Evolutionary conservation across 2,888 invertebrate species (phyloP).

Genomic region (Odontomyia ornata): DNA sequence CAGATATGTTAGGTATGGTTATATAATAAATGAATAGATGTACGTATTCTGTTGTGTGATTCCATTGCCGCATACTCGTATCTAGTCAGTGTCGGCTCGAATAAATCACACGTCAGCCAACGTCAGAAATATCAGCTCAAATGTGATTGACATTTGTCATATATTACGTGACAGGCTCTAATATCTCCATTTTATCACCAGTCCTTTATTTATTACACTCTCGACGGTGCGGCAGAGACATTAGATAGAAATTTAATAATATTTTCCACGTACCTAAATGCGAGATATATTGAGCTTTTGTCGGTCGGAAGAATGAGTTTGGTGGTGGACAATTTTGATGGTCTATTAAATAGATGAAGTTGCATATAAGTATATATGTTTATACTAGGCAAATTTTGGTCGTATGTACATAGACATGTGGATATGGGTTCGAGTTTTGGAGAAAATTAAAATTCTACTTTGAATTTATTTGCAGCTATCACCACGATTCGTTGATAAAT

Average conservation of each 20-base stretch:
- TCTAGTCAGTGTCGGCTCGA: not conserved
- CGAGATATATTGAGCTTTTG: not conserved
- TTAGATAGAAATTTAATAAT: slow-evolving; percentile 50
- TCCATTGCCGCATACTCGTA: not conserved
- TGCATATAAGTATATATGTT: too few relatives aligned
- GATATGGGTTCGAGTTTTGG: too few relatives aligned
- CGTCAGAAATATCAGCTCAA: slow-evolving; percentile 44
- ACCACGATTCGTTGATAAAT: too few relatives aligned
- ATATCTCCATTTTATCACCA: slow-evolving; percentile 50
- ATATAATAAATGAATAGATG: not conserved
- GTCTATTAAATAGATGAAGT: too few relatives aligned
- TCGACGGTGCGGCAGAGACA: slow-evolving; percentile 26
- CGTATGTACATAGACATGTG: too few relatives aligned
- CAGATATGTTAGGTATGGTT: not conserved
- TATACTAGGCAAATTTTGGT: too few relatives aligned
- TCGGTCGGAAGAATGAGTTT: too few relatives aligned
- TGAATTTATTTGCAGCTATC: too few relatives aligned
- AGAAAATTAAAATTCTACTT: too few relatives aligned
- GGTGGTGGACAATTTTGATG: too few relatives aligned
- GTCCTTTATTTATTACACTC: slow-evolving; percentile 47
- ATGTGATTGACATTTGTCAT: slow-evolving; percentile 51
- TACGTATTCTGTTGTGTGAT: not conserved
- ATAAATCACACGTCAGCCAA: slow-evolving; percentile 49
- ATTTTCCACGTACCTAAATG: slow-evolving; percentile 10
- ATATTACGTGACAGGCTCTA: slow-evolving; percentile 50